Base-by-base conservation (phyloP, 2,888 invertebrate species). In the Griposia aprilina region DNA sequence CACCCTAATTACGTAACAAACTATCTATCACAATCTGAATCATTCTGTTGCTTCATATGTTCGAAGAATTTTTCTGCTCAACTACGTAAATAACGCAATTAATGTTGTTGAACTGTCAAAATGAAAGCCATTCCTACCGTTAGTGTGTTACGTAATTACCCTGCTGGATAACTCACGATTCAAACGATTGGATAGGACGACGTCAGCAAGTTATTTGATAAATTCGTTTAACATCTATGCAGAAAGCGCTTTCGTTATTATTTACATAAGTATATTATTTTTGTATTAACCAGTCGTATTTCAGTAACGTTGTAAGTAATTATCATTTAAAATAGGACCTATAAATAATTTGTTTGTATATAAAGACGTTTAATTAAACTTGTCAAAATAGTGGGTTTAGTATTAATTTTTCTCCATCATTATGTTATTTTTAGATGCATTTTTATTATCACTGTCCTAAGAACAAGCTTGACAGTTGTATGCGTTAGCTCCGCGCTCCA, bases 281-380 rank as follows among this genome's bases (percentile, higher is more conserved):
- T 15, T 50, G n/a, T 73, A n/a, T 23, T 48, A 20, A 72, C 11
- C 48, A 76, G 57, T 62, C 55, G 13, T 20, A 62, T 55, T 36
- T 69, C 45, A 78, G 0, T 52, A 30, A 66, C 13, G 1, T 30
- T 57, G 17, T 30, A n/a, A 68, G 50, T 26, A 30, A 15, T 41
- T 26, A 30, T 23, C 23, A 45, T n/a, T 23, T 72, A 26, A 23
- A 23, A 23, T 52, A 26, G 13, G 17, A 23, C 13, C 7, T 26
- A 30, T 76, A 10, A 30, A 50, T 36, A 26, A 26, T 41, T 62
- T 59, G 7, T 77, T 30, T 52, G 50, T 67, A 41, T 67, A 10
- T 41, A 67, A n/a, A 41, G n/a, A 30, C 26, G 5, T 59, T 66
- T 77, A 45, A 70, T 60, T 62, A 78, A 78, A 78, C 2, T 48